A percentile compares a stretch with the other conserved stretches of the same genome.
Conservation (phyloP, 2,797 vertebrate genomes). For the Poecilia velifera region DNA sequence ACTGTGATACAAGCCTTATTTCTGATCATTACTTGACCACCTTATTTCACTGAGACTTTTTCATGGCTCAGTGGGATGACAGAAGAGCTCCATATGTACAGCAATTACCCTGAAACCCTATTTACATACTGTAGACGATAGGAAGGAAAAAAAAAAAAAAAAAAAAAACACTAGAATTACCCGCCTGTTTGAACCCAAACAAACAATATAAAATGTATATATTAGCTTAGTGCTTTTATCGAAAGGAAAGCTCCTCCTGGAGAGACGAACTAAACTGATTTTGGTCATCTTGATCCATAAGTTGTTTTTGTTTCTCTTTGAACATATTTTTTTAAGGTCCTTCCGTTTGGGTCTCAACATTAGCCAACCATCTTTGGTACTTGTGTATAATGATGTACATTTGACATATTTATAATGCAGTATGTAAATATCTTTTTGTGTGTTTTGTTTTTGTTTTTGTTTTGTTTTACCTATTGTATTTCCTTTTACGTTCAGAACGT, state of each 20-base stretch:
- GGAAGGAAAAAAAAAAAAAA: not conserved
- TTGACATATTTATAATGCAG: slow-evolving; percentile 91
- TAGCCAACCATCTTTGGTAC: slow-evolving; percentile 80
- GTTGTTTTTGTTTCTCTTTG: slow-evolving; percentile 60
- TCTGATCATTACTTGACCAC: slow-evolving; percentile 61
- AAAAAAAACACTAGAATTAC: slow-evolving; percentile 47
- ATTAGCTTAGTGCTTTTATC: slow-evolving; percentile 64
- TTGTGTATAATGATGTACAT: slow-evolving; percentile 91
- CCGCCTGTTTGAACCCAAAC: slow-evolving; percentile 52
- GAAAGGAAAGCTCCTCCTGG: slow-evolving; percentile 57
- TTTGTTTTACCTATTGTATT: slow-evolving; percentile 71
- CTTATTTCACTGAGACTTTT: slow-evolving; percentile 45
- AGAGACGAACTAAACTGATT: slow-evolving; percentile 65
- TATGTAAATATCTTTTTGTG: slow-evolving; percentile 85
- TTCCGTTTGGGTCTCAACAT: slow-evolving; percentile 74
- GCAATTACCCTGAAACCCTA: slow-evolving; percentile 47
- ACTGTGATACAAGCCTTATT: slow-evolving; percentile 66
- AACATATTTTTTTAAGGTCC: slow-evolving; percentile 79
- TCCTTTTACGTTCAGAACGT: slow-evolving; percentile 74
- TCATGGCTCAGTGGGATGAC: slow-evolving; percentile 54
- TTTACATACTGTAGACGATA: slow-evolving; percentile 56
- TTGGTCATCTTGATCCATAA: slow-evolving; percentile 64
- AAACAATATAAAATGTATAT: slow-evolving; percentile 68
- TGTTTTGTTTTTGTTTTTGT: slow-evolving; percentile 51
- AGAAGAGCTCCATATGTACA: slow-evolving; percentile 51